Base-by-base conservation (phyloP, 2,113 vertebrate species). In the Athene cunicularia region DNA sequence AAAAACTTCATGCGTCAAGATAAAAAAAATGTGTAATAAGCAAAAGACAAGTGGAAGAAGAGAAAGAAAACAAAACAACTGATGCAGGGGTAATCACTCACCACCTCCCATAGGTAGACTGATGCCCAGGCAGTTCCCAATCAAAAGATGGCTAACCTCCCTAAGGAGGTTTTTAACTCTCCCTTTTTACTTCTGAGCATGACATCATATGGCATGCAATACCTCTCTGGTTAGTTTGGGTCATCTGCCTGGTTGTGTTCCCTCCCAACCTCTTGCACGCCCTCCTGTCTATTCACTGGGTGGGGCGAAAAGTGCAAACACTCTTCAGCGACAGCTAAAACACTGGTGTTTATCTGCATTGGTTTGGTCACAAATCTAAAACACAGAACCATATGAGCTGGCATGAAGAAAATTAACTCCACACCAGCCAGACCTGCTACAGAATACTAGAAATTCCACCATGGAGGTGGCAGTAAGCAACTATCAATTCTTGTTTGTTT, bases 131-230 rank as follows among this genome's bases (percentile, higher is more conserved):
- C 28, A 45, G 75, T n/a, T 86, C 33, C 49, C 39, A 56, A 79
- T 27, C 7, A 83, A 39, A 91, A 58, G 47, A 43, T 8, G 22
- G 30, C 24, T 68, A 39, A 59, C 28, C 5, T 58, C 14, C 19
- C 19, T 33, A 75, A 67, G 45, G 45, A 47, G 45, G 45, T 47
- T 47, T 47, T 47, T 47, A 56, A 9, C 27, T 39, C 67, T 43
- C 41, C 47, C 17, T 62, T 59, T 72, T 63, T 2, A 55, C 32
- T 84, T 33, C 59, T 24, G 21, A 81, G 16, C 37, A 33, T 12
- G 32, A 45, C 3, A 2, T 30, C 27, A 20, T 3, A 63, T 1
- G 18, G 72, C 45, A 84, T 27, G 18, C 4, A 58, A 0, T 43
- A 53, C 8, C 37, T 67, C 77, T 53, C 26, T 32, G 23, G n/a